These are phyloP conservation scores for Dromaius novaehollandiae DNA, from an alignment of 2,113 vertebrate species.

Conservation along the genomic window DNA sequence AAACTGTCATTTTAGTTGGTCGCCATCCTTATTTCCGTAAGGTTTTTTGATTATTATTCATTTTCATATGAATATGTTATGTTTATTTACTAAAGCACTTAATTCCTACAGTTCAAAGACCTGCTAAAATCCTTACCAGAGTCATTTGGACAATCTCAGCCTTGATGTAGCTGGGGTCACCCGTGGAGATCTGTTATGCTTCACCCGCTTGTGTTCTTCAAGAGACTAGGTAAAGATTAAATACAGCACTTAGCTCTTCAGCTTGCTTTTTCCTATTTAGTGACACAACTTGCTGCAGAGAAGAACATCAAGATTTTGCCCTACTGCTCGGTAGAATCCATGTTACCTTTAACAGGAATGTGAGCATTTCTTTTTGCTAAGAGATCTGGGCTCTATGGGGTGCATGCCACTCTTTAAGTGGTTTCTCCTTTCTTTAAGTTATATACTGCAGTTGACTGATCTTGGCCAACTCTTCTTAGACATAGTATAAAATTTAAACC, in stretches of 20 bases:
- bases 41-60: accelerated
- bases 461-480: not conserved
- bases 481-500: not conserved
- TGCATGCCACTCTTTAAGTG: not conserved
- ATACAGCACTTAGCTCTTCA: not conserved
- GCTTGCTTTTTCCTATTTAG: not conserved
- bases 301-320: not conserved
- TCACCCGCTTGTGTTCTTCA: not conserved
- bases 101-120: not conserved
- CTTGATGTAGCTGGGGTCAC: not conserved
- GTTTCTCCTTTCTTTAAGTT: not conserved
- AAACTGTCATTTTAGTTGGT: not conserved
- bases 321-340: not conserved
- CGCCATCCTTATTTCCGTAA: not conserved
- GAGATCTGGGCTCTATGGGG: not conserved
- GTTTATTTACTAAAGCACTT: not conserved
- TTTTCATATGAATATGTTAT: not conserved
- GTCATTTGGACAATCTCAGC: not conserved
- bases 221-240: not conserved
- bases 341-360: not conserved
- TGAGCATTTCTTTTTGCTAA: not conserved
- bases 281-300: not conserved
- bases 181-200: not conserved
- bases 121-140: not conserved
- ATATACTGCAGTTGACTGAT: not conserved